Base-by-base conservation (phyloP, 2,113 vertebrate genomes). In the Salminus brasiliensis region DNA sequence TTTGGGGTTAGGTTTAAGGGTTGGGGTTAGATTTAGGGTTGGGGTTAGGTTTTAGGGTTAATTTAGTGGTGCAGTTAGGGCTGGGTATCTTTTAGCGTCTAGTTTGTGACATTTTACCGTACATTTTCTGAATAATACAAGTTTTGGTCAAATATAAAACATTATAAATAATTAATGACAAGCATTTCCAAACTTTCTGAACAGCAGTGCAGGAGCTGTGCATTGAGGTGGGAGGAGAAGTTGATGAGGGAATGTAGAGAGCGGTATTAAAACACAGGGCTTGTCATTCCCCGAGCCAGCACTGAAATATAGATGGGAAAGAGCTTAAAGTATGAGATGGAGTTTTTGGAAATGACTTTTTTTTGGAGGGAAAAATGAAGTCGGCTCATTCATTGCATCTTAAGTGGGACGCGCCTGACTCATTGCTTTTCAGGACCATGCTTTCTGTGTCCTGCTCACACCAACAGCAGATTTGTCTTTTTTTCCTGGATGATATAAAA, bases 381-480 rank as follows among this genome's bases (percentile, higher is more conserved):
- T 39, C 25, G 21, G 32, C 62, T 59, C 49, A 59, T 80, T 80
- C 23, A 49, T 13, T 68, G 53, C 63, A 45, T 11, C 25, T n/a
- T 67, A 74, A 74, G 78, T 74, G 65, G 78, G 78, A 72, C 71
- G 68, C 66, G 49, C 65, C 67, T 74, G 78, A 55, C 74, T 66
- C 41, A 52, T 72, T 76, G 67, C 47, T 25, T 63, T 77, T 53
- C 60, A 67, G 36, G 27, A 59, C 47, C 21, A 81, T 65, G 55
- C 43, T 71, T 29, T 63, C 41, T 59, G 62, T 76, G 74, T 77
- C 74, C 74, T 65, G 57, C 16, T 77, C 66, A 72, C 67, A 72
- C 66, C 34, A 29, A 62, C 59, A 52, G 34, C 27, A 45, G 47
- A 32, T 74, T 74, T 41, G 65, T 67, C 73, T 60, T n/a, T 68